A percentile compares a stretch with the other conserved stretches of the same genome.
Conservation (phyloP, 2,888 invertebrate species). For the Syrista parreyssii region DNA sequence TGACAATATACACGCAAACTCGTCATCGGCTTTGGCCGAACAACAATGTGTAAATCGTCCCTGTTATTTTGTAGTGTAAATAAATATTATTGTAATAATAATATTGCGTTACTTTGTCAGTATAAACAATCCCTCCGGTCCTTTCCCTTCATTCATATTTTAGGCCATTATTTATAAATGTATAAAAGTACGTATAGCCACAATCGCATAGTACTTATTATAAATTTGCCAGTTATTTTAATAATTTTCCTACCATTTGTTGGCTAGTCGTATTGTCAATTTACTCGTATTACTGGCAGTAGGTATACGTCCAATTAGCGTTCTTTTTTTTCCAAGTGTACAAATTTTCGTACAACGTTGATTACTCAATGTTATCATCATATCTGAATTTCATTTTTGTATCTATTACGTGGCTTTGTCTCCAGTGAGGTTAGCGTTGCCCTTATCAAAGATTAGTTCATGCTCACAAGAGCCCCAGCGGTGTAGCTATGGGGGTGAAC, state of each 20-base stretch:
- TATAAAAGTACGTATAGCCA: conserved; percentile 6
- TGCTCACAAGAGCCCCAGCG: conserved; percentile 60
- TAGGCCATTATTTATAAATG: background rate
- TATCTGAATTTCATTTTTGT: background rate
- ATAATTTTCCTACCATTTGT: background rate
- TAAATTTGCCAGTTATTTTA: background rate
- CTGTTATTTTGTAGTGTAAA: conserved; percentile 64
- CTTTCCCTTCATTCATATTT: background rate
- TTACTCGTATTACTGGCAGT: background rate
- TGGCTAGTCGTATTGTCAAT: background rate
- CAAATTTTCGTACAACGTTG: background rate
- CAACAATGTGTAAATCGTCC: conserved; percentile 43
- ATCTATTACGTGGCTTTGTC: background rate
- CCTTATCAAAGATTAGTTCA: conserved; percentile 4
- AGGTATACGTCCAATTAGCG: background rate
- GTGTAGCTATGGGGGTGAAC: conserved; percentile 55
- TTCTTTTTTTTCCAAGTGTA: background rate
- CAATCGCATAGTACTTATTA: background rate
- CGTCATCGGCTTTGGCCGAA: background rate
- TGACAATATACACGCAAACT: background rate
- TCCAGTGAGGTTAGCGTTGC: background rate
- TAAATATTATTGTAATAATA: conserved; percentile 60
- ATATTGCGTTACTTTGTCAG: conserved; percentile 6
- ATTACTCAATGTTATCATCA: too few species aligned
- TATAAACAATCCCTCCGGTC: background rate